Evolutionary conservation across 2,113 vertebrate genomes (phyloP).

Genomic region (Callithrix jacchus): DNA sequence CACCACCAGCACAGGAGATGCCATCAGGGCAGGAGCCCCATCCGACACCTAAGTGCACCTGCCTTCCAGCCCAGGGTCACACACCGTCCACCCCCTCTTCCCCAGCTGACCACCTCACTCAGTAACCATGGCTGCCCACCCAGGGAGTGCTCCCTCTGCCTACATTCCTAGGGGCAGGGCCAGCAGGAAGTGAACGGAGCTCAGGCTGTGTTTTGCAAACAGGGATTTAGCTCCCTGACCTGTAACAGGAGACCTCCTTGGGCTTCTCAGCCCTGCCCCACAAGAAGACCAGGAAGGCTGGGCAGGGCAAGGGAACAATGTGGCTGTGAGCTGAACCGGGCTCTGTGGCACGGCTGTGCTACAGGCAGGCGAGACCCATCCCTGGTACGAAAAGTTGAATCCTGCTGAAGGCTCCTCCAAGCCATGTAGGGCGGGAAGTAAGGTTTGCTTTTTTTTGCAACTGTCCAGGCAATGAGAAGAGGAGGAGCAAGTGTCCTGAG

Average conservation of each 20-base stretch:
- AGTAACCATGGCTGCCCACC: background rate
- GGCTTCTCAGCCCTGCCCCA: background rate
- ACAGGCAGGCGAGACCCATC: background rate
- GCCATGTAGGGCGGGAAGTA: background rate
- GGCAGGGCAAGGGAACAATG: conserved; percentile 34
- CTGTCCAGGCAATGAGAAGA: background rate
- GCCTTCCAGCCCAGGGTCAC: background rate
- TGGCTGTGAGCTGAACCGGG: conserved; percentile 44
- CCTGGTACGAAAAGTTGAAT: background rate
- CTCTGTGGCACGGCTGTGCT: background rate
- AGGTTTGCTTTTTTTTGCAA: background rate
- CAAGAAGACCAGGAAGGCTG: conserved; percentile 59
- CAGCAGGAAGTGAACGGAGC: conserved; percentile 30
- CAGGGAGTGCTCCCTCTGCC: background rate
- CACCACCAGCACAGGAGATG: background rate
- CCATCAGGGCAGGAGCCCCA: background rate
- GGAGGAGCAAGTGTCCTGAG: background rate
- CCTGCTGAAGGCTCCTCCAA: background rate
- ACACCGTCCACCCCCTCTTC: background rate
- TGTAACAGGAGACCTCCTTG: conserved; percentile 63
- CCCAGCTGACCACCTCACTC: background rate
- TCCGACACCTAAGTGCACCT: background rate
- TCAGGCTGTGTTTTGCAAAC: conserved; percentile 59
- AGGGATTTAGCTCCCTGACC: conserved; percentile 59
- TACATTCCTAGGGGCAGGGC: conserved; percentile 28